Base-by-base conservation (phyloP, 2,113 vertebrate species). In the Cacatua alba region DNA sequence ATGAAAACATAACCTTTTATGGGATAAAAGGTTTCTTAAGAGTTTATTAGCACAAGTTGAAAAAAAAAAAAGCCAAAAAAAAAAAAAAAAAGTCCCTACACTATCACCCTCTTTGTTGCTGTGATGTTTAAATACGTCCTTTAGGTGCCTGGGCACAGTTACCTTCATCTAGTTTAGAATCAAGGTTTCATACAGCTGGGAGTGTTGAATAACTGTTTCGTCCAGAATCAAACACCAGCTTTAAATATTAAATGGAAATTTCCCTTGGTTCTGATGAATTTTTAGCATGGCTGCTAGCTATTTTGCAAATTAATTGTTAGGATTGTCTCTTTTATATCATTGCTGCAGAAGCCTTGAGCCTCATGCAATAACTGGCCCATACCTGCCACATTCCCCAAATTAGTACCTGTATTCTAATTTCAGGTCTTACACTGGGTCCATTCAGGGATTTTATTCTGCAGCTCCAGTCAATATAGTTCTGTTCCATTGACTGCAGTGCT, bases 41-140 rank as follows among this genome's bases (percentile, higher is more conserved):
- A 81, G 89, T 87, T 94, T 82, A 88, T 88, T 88, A 83, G 31
- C 49, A 70, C 8, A 71, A n/a, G 60, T 94, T 57, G 7, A 16
- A 75, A 63, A 82, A 52, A 8, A 8, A 31, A 64, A 51, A 21
- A 31, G 19, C 31, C 37, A 37, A 17, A 2, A 33, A 7, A 20
- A 11, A 48, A 33, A 13, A 17, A 28, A 17, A n/a, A 15, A 9
- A 4, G 13, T 7, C 4, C 18, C 10, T 3, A 2, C 64, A 48
- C 5, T 13, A 71, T 53, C 39, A 53, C 3, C 6, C 3, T 67
- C 7, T 10, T 3, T 46, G 77, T 79, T 79, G 55, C 17, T 71
- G 39, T 68, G 52, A 4, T 87, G 31, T 78, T 75, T 55, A 55
- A 84, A 46, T 39, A 59, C 68, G 23, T 21, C 57, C 14, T 14